Evolutionary conservation across 1,140 invertebrate genomes (phyloP).

Genomic region (Tribolium madens): DNA sequence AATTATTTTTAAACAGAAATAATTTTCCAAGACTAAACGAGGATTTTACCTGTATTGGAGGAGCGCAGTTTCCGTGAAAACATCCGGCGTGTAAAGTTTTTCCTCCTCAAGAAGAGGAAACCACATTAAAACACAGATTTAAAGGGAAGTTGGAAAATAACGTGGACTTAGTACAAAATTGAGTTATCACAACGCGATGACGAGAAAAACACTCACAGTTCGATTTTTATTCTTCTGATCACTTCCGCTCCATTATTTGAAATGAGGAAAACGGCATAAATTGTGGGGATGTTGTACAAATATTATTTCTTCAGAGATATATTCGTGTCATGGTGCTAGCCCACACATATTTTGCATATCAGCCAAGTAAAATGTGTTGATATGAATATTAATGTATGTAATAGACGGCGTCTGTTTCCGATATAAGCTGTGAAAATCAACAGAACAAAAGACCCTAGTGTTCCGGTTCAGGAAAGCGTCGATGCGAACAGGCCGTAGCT

Average conservation of each 20-base stretch:
- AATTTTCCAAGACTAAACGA: background rate
- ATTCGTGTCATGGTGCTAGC: background rate
- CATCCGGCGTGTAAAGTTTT: background rate
- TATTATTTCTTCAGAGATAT: background rate
- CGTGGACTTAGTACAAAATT: conserved; percentile 18
- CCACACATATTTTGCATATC: conserved; percentile 19
- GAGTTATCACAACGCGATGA: conserved; percentile 13
- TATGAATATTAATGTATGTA: conserved; percentile 26
- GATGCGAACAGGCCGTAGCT: conserved; percentile 28
- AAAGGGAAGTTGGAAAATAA: conserved; percentile 23
- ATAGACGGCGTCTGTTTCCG: conserved; percentile 34
- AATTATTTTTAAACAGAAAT: conserved; percentile 9
- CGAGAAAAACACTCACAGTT: conserved; percentile 26
- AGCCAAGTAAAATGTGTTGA: conserved; percentile 21
- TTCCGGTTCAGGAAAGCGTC: conserved; percentile 25
- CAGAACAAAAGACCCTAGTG: conserved; percentile 15
- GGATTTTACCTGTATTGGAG: conserved; percentile 9
- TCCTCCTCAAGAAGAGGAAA: conserved; percentile 6
- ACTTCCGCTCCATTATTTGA: conserved; percentile 31
- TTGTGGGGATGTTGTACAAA: background rate
- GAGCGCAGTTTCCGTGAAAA: background rate
- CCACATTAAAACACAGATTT: conserved; percentile 9
- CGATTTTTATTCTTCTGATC: conserved; percentile 35
- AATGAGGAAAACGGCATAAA: conserved; percentile 12
- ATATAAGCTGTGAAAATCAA: conserved; percentile 32